Conservation (phyloP, 2,888 invertebrate species). For the Lasioglossum zephyrum region DNA sequence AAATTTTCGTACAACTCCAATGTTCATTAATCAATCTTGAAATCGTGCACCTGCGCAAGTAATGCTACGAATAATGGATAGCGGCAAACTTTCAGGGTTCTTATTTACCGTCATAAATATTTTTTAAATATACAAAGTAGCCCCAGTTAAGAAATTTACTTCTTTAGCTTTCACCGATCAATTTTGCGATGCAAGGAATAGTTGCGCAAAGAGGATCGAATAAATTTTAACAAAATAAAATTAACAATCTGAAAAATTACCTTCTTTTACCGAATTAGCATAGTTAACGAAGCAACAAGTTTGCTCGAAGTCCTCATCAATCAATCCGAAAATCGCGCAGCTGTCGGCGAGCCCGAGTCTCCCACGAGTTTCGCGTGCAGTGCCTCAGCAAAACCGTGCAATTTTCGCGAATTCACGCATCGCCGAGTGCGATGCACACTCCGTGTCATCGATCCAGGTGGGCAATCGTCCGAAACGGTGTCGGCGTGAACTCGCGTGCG, state of each 20-base stretch:
- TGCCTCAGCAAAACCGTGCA: not conserved
- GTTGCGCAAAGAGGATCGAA: not conserved
- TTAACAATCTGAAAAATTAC: not conserved
- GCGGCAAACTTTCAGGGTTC: not conserved
- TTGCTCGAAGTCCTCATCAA: not conserved
- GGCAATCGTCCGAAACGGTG: slow-evolving; percentile 18
- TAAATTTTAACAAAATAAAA: not conserved
- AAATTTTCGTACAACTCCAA: not conserved
- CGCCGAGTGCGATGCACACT: not conserved
- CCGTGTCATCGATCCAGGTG: not conserved
- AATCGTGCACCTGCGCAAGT: not conserved
- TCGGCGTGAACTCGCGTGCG: slow-evolving; percentile 13
- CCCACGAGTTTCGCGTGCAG: not conserved
- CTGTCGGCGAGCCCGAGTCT: not conserved
- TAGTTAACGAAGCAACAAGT: not conserved
- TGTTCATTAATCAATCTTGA: not conserved
- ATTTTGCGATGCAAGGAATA: not conserved
- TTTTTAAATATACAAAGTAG: not conserved
- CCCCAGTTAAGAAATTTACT: not conserved
- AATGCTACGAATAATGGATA: not conserved
- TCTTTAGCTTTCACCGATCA: not conserved
- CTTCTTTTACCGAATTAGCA: not conserved
- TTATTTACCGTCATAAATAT: not conserved
- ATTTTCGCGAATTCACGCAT: not conserved
- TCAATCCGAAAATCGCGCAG: not conserved